These are phyloP conservation scores for Aphaenogaster floridana DNA, from an alignment of 1,140 invertebrate genomes.

Conservation along the genomic window DNA sequence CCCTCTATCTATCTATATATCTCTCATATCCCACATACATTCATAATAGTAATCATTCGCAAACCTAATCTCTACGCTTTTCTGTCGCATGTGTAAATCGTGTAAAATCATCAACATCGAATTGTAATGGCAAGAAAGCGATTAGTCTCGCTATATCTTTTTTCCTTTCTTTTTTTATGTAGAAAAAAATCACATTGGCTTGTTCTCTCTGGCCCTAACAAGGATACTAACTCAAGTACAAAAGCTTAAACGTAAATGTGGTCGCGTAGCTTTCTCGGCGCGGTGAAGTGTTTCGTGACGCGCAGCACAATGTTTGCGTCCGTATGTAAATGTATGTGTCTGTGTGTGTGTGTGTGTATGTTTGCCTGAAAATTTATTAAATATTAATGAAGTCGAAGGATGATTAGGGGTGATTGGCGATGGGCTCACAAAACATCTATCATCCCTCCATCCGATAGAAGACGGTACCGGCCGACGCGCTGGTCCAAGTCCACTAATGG, in stretches of 20 bases:
- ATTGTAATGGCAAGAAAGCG: constrained; percentile 45
- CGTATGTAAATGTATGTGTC: constrained; percentile 9
- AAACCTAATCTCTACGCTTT: constrained; percentile 39
- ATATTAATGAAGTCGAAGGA: constrained; percentile 78
- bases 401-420: constrained; percentile 82
- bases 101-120: constrained; percentile 12
- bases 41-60: constrained; percentile 37
- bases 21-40: background rate
- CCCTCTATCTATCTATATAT: background rate
- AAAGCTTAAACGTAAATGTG: constrained; percentile 60
- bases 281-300: constrained; percentile 28
- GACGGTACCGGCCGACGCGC: constrained; percentile 87
- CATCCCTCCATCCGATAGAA: constrained; percentile 87
- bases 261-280: constrained; percentile 10
- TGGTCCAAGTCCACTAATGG: constrained; percentile 87
- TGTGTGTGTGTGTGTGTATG: background rate
- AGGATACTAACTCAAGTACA: constrained; percentile 60
- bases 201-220: constrained; percentile 31
- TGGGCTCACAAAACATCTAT: constrained; percentile 86
- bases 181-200: constrained; percentile 58
- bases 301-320: constrained; percentile 3
- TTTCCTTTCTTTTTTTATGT: constrained; percentile 36
- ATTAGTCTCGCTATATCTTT: constrained; percentile 35
- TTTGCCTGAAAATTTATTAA: constrained; percentile 49
- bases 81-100: constrained; percentile 15